phyloP scores from a whole-genome alignment of 37 sponge, comb jelly and placozoan genomes.

The Hormiphora californensis region DNA sequence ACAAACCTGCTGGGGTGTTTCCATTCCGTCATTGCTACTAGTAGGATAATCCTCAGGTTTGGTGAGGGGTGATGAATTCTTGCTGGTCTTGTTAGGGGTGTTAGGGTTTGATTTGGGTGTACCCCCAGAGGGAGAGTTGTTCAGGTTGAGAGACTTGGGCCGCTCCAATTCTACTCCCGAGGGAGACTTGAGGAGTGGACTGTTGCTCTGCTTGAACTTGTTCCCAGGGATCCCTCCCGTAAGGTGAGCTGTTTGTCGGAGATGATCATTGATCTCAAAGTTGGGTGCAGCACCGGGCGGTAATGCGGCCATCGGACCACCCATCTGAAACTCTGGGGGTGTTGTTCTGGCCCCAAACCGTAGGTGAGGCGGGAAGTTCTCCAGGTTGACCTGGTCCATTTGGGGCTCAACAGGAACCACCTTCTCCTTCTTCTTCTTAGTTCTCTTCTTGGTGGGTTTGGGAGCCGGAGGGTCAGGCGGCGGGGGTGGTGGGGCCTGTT shows the following conservation, averaged over 20 bases:
- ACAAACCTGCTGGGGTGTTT: too few relatives aligned
- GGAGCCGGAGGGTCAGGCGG: constrained; percentile 8
- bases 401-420: background rate
- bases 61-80: constrained; percentile 37
- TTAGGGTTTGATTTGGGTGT: constrained; percentile 35
- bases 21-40: too few relatives aligned
- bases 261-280: constrained; percentile 41
- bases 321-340: constrained; percentile 1
- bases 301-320: background rate
- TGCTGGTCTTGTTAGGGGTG: constrained; percentile 27
- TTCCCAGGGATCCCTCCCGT: background rate
- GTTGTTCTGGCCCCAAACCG: constrained; percentile 11
- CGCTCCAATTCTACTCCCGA: background rate
- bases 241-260: constrained; percentile 11
- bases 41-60: background rate
- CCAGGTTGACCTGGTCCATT: constrained; percentile 4
- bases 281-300: constrained; percentile 1
- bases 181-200: constrained; percentile 21
- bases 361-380: constrained; percentile 27
- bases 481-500: constrained; percentile 20
- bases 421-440: constrained; percentile 41
- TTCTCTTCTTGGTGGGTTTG: constrained; percentile 46
- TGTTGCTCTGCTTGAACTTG: constrained; percentile 50
- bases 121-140: background rate
- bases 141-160: constrained; percentile 27